These are phyloP conservation scores for Chaetodon trifasciatus DNA, from an alignment of 2,797 vertebrate species.

Conservation along the genomic window DNA sequence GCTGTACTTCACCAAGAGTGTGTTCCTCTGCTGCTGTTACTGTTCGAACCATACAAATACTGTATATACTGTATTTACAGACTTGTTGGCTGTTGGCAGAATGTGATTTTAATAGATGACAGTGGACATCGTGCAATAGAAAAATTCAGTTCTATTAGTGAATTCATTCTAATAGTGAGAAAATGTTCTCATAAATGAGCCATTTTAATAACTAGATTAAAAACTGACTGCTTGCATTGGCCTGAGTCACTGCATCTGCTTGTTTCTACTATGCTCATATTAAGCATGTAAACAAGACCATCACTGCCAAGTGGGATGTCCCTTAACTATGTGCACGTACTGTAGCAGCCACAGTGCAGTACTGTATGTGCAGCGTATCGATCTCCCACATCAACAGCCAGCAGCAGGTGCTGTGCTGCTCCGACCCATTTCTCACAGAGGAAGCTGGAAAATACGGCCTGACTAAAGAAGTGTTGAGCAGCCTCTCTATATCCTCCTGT, in stretches of 20 bases:
- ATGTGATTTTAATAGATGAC: neutral
- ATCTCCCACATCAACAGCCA: constrained; percentile 41
- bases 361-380: constrained; percentile 32
- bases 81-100: neutral
- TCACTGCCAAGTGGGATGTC: neutral
- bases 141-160: neutral
- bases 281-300: neutral
- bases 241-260: neutral
- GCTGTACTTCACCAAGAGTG: neutral
- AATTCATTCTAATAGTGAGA: neutral
- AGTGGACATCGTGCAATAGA: neutral
- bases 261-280: neutral
- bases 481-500: constrained; percentile 47
- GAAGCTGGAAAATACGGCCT: constrained; percentile 64
- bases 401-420: constrained; percentile 52
- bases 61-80: neutral
- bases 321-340: neutral
- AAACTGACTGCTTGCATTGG: neutral
- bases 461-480: constrained; percentile 63
- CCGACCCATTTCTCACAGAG: constrained; percentile 75
- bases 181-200: neutral
- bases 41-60: neutral
- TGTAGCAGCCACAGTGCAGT: constrained; percentile 4
- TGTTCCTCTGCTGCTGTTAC: neutral
- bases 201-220: neutral